Base-by-base conservation (phyloP, 2,797 vertebrate genomes). In the Lagorchestes hirsutus region DNA sequence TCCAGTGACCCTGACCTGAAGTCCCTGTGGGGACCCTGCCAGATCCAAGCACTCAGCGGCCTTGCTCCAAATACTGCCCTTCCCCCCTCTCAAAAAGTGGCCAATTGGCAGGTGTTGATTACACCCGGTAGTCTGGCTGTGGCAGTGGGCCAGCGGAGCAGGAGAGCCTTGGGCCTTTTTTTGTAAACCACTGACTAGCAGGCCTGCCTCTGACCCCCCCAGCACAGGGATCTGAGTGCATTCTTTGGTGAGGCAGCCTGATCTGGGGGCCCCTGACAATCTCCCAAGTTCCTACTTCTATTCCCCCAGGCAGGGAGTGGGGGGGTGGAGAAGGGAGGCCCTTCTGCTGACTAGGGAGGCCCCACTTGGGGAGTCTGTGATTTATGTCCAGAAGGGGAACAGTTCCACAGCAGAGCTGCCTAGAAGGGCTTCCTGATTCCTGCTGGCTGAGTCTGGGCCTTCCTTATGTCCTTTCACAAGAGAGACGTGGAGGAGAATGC, bases 201-300 rank as follows among this genome's bases (percentile, higher is more conserved):
- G 67, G 67, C 67, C 67, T 24, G n/a, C 74, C 40, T 40, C 40
- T 40, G 40, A 10, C 56, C 6, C 57, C 31, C 62, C 67, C 22
- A 46, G 18, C 18, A 24, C n/a, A 82, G 74, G 74, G 40, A 22
- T 82, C 74, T 82, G 74, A 82, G 74, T 27, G 40, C 74, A 82
- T 82, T 82, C 74, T 82, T 82, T 82, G 74, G 74, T 82, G 40
- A 82, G 74, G 40, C 40, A 82, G 74, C 74, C 74, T 82, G 74
- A 82, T 40, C 40, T 46, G 74, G 74, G 74, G 40, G 74, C 74
- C 74, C 74, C 74, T 82, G 74, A 46, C 46, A 82, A 82, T 46
- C 74, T 82, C 40, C 74, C 74, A 46, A 82, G 74, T 82, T 46
- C 5, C 67, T 40, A 82, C 67, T 82, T 5, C n/a, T 82, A 24